phyloP scores from a whole-genome alignment of 2,888 invertebrate genomes.

The Amphipyra tragopoginis region DNA sequence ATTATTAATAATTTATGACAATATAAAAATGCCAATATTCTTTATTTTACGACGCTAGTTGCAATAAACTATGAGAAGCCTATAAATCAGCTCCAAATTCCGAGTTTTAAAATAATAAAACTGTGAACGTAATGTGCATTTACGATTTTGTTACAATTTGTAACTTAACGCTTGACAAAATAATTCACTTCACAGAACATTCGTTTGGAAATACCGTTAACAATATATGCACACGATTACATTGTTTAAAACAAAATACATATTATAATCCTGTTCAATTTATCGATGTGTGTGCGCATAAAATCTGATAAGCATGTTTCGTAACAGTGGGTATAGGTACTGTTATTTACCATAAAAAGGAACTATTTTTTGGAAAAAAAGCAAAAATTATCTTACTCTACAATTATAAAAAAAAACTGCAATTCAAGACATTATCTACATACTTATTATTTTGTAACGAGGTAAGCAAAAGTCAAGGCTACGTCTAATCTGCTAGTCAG shows the following conservation, averaged over 20 bases:
- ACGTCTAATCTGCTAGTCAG: constrained; percentile 32
- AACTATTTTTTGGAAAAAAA: not conserved
- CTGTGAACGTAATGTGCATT: not conserved
- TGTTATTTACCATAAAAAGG: not conserved
- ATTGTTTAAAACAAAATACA: constrained; percentile 22
- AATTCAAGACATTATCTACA: constrained; percentile 44
- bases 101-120: too few species aligned
- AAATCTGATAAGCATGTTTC: constrained; percentile 6
- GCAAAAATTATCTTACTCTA: not conserved
- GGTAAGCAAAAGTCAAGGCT: constrained; percentile 50
- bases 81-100: too few species aligned
- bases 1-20: too few species aligned
- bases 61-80: too few species aligned
- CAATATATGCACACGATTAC: constrained; percentile 7
- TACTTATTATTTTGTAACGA: constrained; percentile 50
- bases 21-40: too few species aligned
- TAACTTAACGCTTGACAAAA: constrained; percentile 1
- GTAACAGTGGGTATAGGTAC: not conserved
- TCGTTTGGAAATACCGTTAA: constrained; percentile 1
- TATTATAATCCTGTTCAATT: constrained; percentile 10
- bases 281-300: constrained; percentile 4
- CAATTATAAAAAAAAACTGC: constrained; percentile 18
- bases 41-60: too few species aligned
- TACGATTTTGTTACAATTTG: not conserved
- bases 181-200: not conserved